Percentiles rank a stretch among this genome's conserved stretches.
Conservation (phyloP, 2,113 vertebrate species). For the Gavialis gangeticus region DNA sequence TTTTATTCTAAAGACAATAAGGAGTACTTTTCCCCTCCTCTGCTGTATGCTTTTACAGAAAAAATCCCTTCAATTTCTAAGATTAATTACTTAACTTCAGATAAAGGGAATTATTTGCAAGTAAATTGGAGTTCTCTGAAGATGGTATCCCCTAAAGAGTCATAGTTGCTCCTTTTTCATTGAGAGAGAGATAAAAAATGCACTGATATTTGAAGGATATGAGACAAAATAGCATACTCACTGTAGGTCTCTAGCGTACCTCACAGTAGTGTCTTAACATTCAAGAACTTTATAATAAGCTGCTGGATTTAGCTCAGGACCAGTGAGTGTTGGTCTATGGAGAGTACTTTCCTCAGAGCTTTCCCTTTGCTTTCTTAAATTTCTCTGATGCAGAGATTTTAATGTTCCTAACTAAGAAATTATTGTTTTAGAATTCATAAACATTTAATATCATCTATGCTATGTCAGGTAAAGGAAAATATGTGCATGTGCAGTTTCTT, state of each 20-base stretch:
- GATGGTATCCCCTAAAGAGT: conserved; percentile 60
- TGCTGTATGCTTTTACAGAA: neutral
- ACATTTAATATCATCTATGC: neutral
- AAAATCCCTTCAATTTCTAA: conserved; percentile 42
- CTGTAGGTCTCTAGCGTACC: conserved; percentile 19
- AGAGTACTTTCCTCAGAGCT: neutral
- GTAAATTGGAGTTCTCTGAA: conserved; percentile 50
- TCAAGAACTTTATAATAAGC: conserved; percentile 3
- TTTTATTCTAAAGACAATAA: neutral
- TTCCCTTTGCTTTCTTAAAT: neutral
- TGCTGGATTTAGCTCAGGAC: neutral
- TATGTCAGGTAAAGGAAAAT: neutral
- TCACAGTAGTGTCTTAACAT: neutral
- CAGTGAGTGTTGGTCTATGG: neutral
- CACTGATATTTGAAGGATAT: conserved; percentile 46
- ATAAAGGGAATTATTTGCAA: conserved; percentile 60
- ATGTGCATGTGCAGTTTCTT: neutral
- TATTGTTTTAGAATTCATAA: neutral
- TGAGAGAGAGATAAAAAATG: conserved; percentile 35
- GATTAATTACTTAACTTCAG: conserved; percentile 43
- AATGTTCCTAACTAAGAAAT: neutral
- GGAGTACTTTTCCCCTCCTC: neutral
- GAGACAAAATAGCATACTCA: conserved; percentile 5
- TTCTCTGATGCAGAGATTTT: neutral
- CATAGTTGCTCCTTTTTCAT: conserved; percentile 48